Evolutionary conservation across 2,888 invertebrate genomes (phyloP).

Genomic region (Clivina fossor): DNA sequence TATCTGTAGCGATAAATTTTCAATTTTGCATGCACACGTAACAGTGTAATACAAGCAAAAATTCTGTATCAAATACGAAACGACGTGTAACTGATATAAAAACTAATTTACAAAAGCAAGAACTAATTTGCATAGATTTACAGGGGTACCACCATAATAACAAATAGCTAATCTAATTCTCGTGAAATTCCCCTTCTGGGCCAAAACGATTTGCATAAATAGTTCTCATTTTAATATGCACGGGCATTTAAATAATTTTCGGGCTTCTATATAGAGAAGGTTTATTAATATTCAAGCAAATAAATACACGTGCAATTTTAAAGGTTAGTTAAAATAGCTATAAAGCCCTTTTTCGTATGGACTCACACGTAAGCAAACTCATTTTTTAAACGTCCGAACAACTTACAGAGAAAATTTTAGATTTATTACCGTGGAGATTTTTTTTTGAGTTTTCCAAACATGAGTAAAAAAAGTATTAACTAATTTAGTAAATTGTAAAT

Average conservation of each 20-base stretch:
- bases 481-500: too few relatives aligned
- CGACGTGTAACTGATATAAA: too few relatives aligned
- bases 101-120: too few relatives aligned
- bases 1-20: too few relatives aligned
- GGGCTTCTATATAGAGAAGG: neutral
- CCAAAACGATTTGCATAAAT: constrained; percentile 12
- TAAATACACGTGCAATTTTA: too few relatives aligned
- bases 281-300: constrained; percentile 2
- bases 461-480: too few relatives aligned
- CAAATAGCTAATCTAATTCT: constrained; percentile 15
- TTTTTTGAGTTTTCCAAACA: too few relatives aligned
- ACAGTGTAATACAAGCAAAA: too few relatives aligned
- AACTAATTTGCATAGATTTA: constrained; percentile 14
- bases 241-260: constrained; percentile 21
- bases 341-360: constrained; percentile 1
- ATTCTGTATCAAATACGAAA: too few relatives aligned
- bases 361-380: constrained; percentile 1
- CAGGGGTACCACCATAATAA: constrained; percentile 21
- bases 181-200: constrained; percentile 9
- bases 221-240: constrained; percentile 9
- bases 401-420: neutral
- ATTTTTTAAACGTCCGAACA: neutral
- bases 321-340: constrained; percentile 10
- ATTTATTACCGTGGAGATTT: too few relatives aligned
- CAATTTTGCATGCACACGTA: too few relatives aligned